A percentile compares a stretch with the other conserved stretches of the same genome.
These are phyloP conservation scores for Rhabdornis inornatus DNA, from an alignment of 2,113 vertebrate species.

Conservation along the genomic window DNA sequence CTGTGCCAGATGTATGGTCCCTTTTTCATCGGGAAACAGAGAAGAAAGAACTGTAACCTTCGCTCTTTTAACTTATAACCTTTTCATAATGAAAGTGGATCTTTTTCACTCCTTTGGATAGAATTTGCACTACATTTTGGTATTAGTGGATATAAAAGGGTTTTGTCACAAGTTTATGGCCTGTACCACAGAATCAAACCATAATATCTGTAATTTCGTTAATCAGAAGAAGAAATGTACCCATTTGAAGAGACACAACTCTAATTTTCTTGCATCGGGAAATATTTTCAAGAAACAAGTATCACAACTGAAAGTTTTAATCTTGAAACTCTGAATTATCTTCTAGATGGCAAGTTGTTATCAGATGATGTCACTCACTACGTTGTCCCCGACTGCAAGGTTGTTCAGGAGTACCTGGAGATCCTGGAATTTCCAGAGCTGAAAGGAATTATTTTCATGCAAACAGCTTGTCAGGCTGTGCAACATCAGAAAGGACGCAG, in stretches of 20 bases:
- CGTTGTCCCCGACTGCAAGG: slow-evolving; percentile 87
- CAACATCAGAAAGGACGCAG: slow-evolving; percentile 91
- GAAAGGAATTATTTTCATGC: slow-evolving; percentile 89
- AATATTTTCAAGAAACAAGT: not conserved
- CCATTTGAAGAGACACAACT: not conserved
- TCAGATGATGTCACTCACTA: slow-evolving; percentile 90
- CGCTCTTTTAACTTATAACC: not conserved
- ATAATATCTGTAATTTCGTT: not conserved
- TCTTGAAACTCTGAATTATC: slow-evolving; percentile 19
- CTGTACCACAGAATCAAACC: not conserved
- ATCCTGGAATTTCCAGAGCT: slow-evolving; percentile 89
- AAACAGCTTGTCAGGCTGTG: slow-evolving; percentile 89
- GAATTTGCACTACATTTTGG: not conserved
- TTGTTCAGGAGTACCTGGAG: slow-evolving; percentile 91
- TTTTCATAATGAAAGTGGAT: not conserved
- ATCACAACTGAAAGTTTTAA: not conserved
- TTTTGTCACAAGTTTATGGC: not conserved
- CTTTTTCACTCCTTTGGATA: not conserved
- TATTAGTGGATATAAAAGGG: not conserved
- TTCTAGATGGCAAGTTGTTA: slow-evolving; percentile 85
- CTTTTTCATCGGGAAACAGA: not conserved
- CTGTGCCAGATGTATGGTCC: not conserved
- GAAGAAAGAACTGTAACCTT: not conserved
- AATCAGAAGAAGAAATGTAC: not conserved
- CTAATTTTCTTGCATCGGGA: not conserved